A percentile compares a stretch with the other conserved stretches of the same genome.
These are phyloP conservation scores for Mallotus villosus DNA, from an alignment of 2,797 vertebrate genomes.

Conservation along the genomic window DNA sequence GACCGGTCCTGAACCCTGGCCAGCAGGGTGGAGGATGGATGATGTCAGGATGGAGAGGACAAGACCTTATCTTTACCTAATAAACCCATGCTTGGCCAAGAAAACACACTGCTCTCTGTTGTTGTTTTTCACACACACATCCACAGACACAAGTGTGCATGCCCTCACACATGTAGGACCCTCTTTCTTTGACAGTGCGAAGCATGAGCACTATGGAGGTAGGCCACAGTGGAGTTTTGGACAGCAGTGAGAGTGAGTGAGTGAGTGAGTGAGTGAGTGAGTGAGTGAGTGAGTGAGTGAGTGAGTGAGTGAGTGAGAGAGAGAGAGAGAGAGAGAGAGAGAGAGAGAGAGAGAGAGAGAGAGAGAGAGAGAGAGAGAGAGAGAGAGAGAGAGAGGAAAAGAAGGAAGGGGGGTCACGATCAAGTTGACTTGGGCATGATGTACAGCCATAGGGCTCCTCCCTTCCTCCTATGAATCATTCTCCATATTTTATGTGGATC, in stretches of 20 bases:
- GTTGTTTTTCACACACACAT: not conserved
- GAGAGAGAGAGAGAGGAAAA: not conserved
- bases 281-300: not conserved
- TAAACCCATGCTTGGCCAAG: not conserved
- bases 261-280: too few species aligned
- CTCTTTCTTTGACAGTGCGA: too few species aligned
- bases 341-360: not conserved
- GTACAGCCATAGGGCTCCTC: slow-evolving; percentile 7
- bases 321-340: not conserved
- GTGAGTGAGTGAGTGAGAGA: not conserved
- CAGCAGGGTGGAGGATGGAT: not conserved
- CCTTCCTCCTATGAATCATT: slow-evolving; percentile 4
- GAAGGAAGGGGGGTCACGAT: not conserved
- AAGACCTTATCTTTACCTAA: not conserved
- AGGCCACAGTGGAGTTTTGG: too few species aligned
- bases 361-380: not conserved
- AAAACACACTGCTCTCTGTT: not conserved
- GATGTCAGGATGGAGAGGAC: not conserved
- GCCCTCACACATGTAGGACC: not conserved
- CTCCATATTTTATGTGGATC: slow-evolving; percentile 33
- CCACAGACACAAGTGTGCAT: not conserved
- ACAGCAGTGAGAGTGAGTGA: not conserved
- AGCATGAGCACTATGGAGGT: too few species aligned
- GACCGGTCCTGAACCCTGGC: not conserved
- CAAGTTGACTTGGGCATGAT: not conserved